Evolutionary conservation across 1,140 invertebrate genomes (phyloP).

Genomic region (Drosophila nannoptera): DNA sequence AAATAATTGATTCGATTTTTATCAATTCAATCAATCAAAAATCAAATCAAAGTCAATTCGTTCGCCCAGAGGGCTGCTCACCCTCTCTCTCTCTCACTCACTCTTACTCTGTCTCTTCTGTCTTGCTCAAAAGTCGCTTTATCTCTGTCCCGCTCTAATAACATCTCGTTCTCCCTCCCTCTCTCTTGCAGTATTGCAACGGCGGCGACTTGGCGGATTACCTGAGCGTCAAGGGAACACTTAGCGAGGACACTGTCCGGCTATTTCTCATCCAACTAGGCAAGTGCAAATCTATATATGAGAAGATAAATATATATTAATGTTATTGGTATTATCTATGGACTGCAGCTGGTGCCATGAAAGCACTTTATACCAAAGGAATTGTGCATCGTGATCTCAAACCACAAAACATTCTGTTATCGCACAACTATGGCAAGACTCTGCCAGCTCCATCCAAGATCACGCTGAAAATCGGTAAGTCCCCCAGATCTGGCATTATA

Average conservation of each 20-base stretch:
- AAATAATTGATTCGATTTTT: too few species aligned
- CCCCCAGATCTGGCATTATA: background rate
- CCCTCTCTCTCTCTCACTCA: too few species aligned
- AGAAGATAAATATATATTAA: background rate
- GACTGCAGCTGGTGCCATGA: constrained; percentile 93
- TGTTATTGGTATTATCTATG: background rate
- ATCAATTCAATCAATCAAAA: too few species aligned
- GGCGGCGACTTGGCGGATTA: constrained; percentile 99
- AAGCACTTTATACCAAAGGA: constrained; percentile 96
- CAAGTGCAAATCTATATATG: constrained; percentile 73
- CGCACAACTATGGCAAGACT: constrained; percentile 87
- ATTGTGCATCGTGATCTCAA: constrained; percentile 99
- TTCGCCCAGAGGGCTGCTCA: too few species aligned
- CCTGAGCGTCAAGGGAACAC: constrained; percentile 91
- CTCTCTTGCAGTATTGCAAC: constrained; percentile 93
- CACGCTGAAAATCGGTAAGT: constrained; percentile 89
- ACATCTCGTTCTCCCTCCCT: constrained; percentile 2
- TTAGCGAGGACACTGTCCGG: constrained; percentile 98
- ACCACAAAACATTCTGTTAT: constrained; percentile 97
- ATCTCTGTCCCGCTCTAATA: too few species aligned
- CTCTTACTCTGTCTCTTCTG: background rate
- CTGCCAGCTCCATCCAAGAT: constrained; percentile 95
- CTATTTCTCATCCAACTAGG: constrained; percentile 96
- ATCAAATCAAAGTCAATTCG: too few species aligned
- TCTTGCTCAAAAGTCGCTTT: too few species aligned